These are phyloP conservation scores for Anoplolepis gracilipes DNA, from an alignment of 1,140 invertebrate genomes.

Conservation along the genomic window DNA sequence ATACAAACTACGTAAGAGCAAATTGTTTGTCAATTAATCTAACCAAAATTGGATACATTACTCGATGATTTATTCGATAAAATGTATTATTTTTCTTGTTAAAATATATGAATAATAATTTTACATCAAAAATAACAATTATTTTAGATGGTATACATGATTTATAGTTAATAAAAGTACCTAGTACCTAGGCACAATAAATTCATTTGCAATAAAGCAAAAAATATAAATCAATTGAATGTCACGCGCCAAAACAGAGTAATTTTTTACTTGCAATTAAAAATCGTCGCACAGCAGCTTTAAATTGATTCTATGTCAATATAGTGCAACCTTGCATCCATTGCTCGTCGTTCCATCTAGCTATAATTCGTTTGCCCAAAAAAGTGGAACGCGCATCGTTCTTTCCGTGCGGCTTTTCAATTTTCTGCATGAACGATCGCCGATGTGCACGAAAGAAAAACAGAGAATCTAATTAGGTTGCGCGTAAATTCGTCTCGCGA, in stretches of 20 bases:
- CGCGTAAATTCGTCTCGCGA: conserved; percentile 23
- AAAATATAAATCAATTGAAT: background rate
- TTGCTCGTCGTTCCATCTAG: background rate
- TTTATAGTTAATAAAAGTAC: background rate
- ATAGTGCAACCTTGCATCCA: conserved; percentile 14
- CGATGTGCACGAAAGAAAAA: conserved; percentile 5
- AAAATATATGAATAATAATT: background rate
- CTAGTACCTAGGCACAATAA: background rate
- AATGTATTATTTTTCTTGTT: background rate
- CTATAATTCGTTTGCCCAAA: conserved; percentile 12
- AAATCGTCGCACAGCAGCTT: conserved; percentile 1
- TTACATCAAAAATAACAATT: background rate
- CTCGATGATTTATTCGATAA: background rate
- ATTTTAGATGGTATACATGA: too few relatives aligned
- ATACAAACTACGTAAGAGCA: background rate
- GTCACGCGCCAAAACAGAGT: background rate
- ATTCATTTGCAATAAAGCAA: background rate
- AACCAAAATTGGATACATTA: background rate
- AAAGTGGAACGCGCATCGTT: conserved; percentile 19
- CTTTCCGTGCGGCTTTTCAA: conserved; percentile 19
- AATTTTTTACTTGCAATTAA: conserved; percentile 26
- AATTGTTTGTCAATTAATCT: background rate
- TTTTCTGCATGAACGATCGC: conserved; percentile 25
- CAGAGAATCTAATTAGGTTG: background rate
- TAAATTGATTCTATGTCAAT: conserved; percentile 25